Conservation (phyloP, 1,140 invertebrate genomes). For the Eueides isabella region DNA sequence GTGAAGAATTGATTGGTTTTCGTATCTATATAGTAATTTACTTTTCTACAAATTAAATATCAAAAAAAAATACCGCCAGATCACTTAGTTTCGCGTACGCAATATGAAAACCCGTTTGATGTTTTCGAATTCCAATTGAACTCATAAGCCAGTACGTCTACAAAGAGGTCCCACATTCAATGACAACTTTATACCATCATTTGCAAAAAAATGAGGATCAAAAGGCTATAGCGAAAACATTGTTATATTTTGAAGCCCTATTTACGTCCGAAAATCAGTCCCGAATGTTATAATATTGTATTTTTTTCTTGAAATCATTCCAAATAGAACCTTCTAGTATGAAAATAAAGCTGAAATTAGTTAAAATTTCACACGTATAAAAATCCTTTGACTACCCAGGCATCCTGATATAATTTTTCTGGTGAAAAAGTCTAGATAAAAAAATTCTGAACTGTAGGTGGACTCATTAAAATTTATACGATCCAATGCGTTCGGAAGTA, state of each 20-base stretch:
- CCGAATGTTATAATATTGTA: constrained; percentile 22
- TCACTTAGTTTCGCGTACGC: not conserved
- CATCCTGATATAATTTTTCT: constrained; percentile 41
- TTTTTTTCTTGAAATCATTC: not conserved
- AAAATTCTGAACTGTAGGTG: constrained; percentile 38
- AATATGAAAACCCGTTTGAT: constrained; percentile 22
- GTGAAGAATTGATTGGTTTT: too few species aligned
- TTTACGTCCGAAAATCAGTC: constrained; percentile 24
- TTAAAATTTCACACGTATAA: not conserved
- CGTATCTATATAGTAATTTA: too few species aligned
- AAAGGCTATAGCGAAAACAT: constrained; percentile 19
- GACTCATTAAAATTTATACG: constrained; percentile 68
- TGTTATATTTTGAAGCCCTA: constrained; percentile 31
- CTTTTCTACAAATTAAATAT: too few species aligned
- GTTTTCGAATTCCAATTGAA: constrained; percentile 25
- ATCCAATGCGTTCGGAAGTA: constrained; percentile 53
- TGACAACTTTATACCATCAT: constrained; percentile 22
- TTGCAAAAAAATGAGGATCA: constrained; percentile 24
- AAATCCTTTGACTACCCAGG: constrained; percentile 38
- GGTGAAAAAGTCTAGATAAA: constrained; percentile 46
- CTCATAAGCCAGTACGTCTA: constrained; percentile 14
- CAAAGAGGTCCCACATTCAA: constrained; percentile 19
- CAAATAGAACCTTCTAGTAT: not conserved
- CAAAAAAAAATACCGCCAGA: not conserved
- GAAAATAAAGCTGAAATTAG: not conserved